Evolutionary conservation across 2,797 vertebrate species (phyloP).

Genomic region (Syngnathus acus): DNA sequence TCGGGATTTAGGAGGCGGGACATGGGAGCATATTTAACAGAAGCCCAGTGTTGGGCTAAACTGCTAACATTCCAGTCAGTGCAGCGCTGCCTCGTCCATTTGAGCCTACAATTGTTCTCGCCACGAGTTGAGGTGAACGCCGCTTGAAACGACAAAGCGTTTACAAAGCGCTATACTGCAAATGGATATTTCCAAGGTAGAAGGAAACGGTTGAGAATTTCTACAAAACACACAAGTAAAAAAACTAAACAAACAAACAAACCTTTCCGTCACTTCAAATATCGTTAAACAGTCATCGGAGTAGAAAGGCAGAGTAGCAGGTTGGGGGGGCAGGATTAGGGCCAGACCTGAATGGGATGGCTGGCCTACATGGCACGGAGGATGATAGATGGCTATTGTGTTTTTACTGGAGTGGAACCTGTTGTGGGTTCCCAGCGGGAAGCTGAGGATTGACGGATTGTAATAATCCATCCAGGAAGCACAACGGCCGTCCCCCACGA

Average conservation of each 20-base stretch:
- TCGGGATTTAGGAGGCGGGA: slow-evolving; percentile 48
- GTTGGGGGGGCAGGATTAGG: slow-evolving; percentile 55
- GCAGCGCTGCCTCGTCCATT: slow-evolving; percentile 10
- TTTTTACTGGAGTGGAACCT: slow-evolving; percentile 43
- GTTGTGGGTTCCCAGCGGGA: slow-evolving; percentile 45
- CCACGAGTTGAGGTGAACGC: neutral
- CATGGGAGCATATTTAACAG: slow-evolving; percentile 42
- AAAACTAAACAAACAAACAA: too few relatives aligned
- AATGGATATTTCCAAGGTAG: neutral
- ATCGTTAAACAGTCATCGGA: neutral
- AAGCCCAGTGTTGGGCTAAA: slow-evolving; percentile 42
- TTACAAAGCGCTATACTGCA: neutral
- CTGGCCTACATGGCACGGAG: slow-evolving; percentile 39
- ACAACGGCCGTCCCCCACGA: slow-evolving; percentile 19
- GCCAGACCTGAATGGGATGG: slow-evolving; percentile 44
- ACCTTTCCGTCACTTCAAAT: neutral
- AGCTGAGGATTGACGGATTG: slow-evolving; percentile 45
- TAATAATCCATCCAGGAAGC: slow-evolving; percentile 47
- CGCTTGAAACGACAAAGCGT: neutral
- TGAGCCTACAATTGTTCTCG: slow-evolving; percentile 41
- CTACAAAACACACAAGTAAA: neutral
- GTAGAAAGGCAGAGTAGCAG: slow-evolving; percentile 28
- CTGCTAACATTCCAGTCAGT: slow-evolving; percentile 48
- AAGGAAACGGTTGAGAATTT: neutral
- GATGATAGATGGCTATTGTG: slow-evolving; percentile 48